These are phyloP conservation scores for Cacoxenus indagator DNA, from an alignment of 2,888 invertebrate species.

Conservation along the genomic window DNA sequence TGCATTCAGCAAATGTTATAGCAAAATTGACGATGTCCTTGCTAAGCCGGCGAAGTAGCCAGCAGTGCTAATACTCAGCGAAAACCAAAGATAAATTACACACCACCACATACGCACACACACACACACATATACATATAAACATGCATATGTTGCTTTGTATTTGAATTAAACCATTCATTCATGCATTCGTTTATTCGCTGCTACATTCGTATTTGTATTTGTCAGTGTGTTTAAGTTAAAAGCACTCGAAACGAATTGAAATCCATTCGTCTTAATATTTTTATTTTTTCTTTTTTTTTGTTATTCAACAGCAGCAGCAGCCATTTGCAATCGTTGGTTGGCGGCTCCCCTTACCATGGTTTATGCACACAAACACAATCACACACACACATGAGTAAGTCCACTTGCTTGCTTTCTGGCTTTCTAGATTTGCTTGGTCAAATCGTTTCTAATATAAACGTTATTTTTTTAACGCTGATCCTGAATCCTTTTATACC, in stretches of 20 bases:
- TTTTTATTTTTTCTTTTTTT: too few species aligned
- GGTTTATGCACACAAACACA: constrained; percentile 7
- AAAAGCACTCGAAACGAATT: constrained; percentile 65
- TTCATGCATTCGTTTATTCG: background rate
- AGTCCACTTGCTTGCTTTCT: constrained; percentile 47
- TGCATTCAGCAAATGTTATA: constrained; percentile 64
- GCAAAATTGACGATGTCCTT: constrained; percentile 63
- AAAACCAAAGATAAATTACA: constrained; percentile 44
- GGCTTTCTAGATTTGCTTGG: constrained; percentile 1
- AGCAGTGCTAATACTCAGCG: constrained; percentile 58
- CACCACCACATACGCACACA: background rate
- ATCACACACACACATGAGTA: constrained; percentile 28
- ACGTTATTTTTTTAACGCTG: too few species aligned
- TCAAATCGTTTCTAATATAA: constrained; percentile 37
- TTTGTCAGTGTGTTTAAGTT: constrained; percentile 47
- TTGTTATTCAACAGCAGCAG: constrained; percentile 47
- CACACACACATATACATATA: constrained; percentile 23
- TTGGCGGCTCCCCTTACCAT: background rate
- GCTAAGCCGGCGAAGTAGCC: constrained; percentile 53
- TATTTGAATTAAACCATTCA: background rate
- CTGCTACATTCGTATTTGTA: background rate
- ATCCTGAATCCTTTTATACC: too few species aligned
- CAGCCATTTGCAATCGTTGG: constrained; percentile 52
- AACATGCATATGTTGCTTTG: constrained; percentile 13
- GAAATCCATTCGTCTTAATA: constrained; percentile 63